Evolutionary conservation across 2,888 invertebrate species (phyloP), one percentile per base, ranked within the genome.

Genomic region (Pseudococcus longispinus): DNA sequence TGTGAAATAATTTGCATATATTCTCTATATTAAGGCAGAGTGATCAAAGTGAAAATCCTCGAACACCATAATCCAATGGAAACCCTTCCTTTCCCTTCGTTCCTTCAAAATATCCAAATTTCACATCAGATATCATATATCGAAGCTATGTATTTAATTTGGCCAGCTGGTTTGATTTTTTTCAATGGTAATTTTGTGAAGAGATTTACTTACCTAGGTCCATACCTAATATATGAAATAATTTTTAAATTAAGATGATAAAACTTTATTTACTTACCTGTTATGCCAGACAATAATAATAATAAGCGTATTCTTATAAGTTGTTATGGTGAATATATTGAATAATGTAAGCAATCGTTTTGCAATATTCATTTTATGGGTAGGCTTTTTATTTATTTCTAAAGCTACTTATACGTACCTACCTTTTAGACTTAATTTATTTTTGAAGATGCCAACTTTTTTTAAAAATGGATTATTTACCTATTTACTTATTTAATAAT

Each of bases 261-360:
- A 23, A 20, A 20, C 9, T 5, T 37, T 60, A 60, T 60, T 60
- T 70, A 70, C 70, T 60, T 70, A 70, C 70, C 23, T 60, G 60
- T 70, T 70, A 70, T 32, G 70, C 29, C 70, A 70, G 70, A 70
- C 70, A 70, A 70, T 70, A 70, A 70, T 70, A 70, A 70, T 29
- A 29, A 15, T 70, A 70, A 70, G 70, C 70, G 26, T 29, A 70
- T 29, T 15, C 8, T 70, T 70, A 37, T 37, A 70, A 70, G 29
- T 70, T 70, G 70, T 70, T 60, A 55, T 60, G 13, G 70, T 29
- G 70, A 70, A 70, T 15, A 70, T 70, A 70, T 70, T 70, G 70
- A 70, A 29, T 29, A 29, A 70, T 70, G 18, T 29, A 70, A 29
- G 29, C 70, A 70, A 70, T 70, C 70, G 29, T 70, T 70, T 70